Conservation (phyloP, 2,113 vertebrate genomes). For the Callospermophilus lateralis region DNA sequence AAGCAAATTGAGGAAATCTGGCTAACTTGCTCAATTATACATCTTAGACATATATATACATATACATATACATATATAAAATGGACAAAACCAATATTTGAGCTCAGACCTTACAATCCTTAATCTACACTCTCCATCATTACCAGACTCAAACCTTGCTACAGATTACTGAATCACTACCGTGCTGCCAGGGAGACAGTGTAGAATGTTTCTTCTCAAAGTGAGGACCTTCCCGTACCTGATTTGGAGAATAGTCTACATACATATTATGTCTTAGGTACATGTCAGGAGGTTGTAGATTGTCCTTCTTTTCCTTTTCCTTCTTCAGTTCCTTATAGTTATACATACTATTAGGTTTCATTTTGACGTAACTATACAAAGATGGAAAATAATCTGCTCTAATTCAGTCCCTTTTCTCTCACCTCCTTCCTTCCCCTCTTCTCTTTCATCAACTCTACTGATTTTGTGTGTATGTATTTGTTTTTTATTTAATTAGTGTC, state of each 20-base stretch:
- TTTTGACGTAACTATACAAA: too few species aligned
- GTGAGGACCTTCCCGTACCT: too few species aligned
- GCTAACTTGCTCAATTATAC: neutral
- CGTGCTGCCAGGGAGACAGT: neutral
- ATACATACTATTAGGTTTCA: too few species aligned
- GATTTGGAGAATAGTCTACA: neutral
- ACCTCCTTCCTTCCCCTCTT: too few species aligned
- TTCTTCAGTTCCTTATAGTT: too few species aligned
- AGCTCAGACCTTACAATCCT: neutral
- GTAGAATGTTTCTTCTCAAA: neutral
- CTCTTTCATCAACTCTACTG: too few species aligned
- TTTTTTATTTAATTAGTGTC: too few species aligned
- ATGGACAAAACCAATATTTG: neutral
- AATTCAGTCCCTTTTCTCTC: too few species aligned
- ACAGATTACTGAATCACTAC: neutral
- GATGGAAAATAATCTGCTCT: too few species aligned
- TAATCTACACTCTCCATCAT: neutral
- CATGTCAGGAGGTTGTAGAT: neutral
- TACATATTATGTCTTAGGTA: neutral
- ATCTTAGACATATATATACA: neutral
- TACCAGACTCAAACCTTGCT: neutral
- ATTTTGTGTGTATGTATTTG: too few species aligned
- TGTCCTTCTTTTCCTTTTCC: too few species aligned
- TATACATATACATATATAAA: neutral
- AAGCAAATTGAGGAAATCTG: neutral